Percentiles rank a stretch among this genome's conserved stretches.
phyloP scores from a whole-genome alignment of 2,888 invertebrate genomes.

The Barypeithes pellucidus region DNA sequence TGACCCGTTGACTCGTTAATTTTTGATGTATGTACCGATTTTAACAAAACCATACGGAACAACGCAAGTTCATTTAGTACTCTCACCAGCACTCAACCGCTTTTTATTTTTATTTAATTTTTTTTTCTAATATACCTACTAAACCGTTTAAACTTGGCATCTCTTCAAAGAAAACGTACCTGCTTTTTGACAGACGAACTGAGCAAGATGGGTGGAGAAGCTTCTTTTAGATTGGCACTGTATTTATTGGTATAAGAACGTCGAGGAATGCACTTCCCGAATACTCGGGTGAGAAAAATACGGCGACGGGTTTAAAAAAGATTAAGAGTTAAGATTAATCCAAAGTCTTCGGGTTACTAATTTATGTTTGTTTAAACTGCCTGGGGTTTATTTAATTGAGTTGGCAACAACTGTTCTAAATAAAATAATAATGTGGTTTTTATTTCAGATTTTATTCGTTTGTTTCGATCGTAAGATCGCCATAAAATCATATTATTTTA shows the following conservation, averaged over 20 bases:
- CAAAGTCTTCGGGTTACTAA: not conserved
- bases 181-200: constrained; percentile 21
- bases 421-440: no score
- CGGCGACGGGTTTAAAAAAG: not conserved
- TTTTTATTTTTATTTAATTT: not conserved
- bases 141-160: constrained; percentile 18
- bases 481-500: no score
- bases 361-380: not conserved
- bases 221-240: constrained; percentile 24
- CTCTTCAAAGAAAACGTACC: constrained; percentile 26
- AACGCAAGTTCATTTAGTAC: no score
- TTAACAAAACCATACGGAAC: no score
- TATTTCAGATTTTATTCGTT: no score
- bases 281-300: constrained; percentile 24
- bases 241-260: constrained; percentile 31
- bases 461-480: no score
- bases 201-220: constrained; percentile 10
- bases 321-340: constrained; percentile 5
- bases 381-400: constrained; percentile 1
- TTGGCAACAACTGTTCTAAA: not conserved
- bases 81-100: not conserved
- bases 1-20: no score
- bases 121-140: not conserved
- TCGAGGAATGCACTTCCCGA: constrained; percentile 24
- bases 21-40: no score